These are phyloP conservation scores for Eriocheir sinensis DNA, from an alignment of 1,140 invertebrate species.

Conservation along the genomic window DNA sequence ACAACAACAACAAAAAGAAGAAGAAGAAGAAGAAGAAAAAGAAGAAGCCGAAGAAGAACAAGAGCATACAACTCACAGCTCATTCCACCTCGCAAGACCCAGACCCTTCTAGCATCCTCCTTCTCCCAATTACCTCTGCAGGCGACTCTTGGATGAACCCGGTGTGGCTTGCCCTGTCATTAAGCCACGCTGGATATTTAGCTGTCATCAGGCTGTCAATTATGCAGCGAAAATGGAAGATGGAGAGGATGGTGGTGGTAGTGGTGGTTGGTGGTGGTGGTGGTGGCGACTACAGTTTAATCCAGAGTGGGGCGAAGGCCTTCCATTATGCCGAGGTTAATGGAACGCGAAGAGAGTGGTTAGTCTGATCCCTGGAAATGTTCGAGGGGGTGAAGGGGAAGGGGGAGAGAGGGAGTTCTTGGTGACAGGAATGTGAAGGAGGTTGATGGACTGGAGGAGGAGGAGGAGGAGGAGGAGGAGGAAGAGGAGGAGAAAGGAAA, in stretches of 20 bases:
- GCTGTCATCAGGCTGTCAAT: conserved; percentile 31
- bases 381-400: neutral
- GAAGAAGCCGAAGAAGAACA: neutral
- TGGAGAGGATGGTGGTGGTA: neutral
- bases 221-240: neutral
- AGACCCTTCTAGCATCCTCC: neutral
- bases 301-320: neutral
- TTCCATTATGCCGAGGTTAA: neutral
- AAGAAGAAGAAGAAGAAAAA: no score
- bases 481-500: neutral
- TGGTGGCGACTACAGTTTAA: neutral
- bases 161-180: conserved; percentile 23
- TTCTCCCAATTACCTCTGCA: neutral
- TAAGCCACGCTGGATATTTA: conserved; percentile 5
- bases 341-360: neutral
- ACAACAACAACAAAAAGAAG: no score
- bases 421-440: neutral
- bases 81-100: neutral
- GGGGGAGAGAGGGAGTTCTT: neutral
- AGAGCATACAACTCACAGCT: neutral
- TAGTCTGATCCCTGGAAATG: conserved; percentile 16
- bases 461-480: neutral
- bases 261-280: neutral
- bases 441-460: neutral
- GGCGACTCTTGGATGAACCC: neutral